A percentile compares a stretch with the other conserved stretches of the same genome.
phyloP scores from a whole-genome alignment of 2,888 invertebrate species.

The Calliphora vomitoria region DNA sequence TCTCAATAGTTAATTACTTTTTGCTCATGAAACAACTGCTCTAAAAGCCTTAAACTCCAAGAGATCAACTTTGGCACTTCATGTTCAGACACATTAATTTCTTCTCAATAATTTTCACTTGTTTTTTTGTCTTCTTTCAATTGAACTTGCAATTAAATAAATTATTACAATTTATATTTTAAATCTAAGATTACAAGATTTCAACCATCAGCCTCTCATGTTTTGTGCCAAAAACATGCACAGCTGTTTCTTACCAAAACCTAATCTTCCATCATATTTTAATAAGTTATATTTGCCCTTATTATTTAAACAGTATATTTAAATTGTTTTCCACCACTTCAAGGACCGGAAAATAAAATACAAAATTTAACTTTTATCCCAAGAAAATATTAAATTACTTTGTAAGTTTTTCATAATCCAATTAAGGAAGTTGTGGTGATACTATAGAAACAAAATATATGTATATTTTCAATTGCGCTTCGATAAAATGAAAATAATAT shows the following conservation, averaged over 20 bases:
- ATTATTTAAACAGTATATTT: background rate
- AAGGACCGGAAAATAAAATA: background rate
- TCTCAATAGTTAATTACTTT: no score
- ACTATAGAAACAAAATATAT: background rate
- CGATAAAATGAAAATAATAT: slow-evolving; percentile 20
- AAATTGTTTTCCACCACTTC: background rate
- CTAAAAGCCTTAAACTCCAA: no score
- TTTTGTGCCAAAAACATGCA: background rate
- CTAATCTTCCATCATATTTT: background rate
- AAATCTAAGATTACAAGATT: no score
- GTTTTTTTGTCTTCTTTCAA: no score
- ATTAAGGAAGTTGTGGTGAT: slow-evolving; percentile 49
- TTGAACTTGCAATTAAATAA: no score
- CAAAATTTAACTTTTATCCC: slow-evolving; percentile 2
- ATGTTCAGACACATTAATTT: no score
- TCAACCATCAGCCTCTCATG: no score
- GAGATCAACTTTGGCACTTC: no score
- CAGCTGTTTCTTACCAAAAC: background rate
- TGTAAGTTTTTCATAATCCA: slow-evolving; percentile 46
- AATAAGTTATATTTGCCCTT: background rate
- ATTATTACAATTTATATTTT: no score
- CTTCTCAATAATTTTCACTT: no score
- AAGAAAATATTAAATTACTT: slow-evolving; percentile 22
- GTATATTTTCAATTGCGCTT: background rate
- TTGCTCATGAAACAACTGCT: no score